These are phyloP conservation scores for Holothuria glaberrima DNA, from an alignment of 35 echinoderm and acorn worm genomes.

Conservation along the genomic window DNA sequence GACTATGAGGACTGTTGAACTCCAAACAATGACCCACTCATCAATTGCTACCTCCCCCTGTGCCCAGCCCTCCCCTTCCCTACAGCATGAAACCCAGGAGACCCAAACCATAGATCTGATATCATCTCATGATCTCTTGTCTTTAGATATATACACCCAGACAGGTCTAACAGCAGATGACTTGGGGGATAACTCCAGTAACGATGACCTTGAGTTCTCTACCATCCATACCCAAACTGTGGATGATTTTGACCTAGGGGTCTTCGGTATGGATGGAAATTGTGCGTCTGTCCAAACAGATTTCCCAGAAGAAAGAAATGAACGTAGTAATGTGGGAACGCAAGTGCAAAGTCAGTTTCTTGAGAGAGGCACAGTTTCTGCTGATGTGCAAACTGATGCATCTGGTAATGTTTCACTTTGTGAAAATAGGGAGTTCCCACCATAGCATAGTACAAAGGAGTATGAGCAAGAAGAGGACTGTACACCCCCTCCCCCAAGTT, in stretches of 20 bases:
- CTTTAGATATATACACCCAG: constrained; percentile 58
- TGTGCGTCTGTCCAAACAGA: constrained; percentile 48
- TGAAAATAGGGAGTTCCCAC: too few species aligned
- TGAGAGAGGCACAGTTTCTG: neutral
- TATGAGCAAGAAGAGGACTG: neutral
- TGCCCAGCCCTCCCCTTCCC: neutral
- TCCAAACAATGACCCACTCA: constrained; percentile 51
- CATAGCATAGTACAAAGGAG: neutral
- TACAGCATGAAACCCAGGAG: constrained; percentile 42
- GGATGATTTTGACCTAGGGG: constrained; percentile 47
- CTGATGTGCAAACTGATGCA: constrained; percentile 25
- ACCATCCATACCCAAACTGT: constrained; percentile 50
- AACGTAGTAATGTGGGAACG: constrained; percentile 34
- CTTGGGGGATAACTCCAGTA: neutral
- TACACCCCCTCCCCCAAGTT: too few species aligned
- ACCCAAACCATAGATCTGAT: constrained; percentile 11
- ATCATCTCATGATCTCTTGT: constrained; percentile 46
- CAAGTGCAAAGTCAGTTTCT: constrained; percentile 12
- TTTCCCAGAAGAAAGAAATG: neutral
- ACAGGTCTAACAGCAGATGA: constrained; percentile 16
- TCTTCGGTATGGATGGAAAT: constrained; percentile 43
- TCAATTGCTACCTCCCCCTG: constrained; percentile 52
- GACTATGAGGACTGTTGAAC: constrained; percentile 35
- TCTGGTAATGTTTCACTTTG: too few species aligned
- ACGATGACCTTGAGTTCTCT: constrained; percentile 40